phyloP scores from a whole-genome alignment of 2,888 invertebrate genomes.

The Sympetrum striolatum region DNA sequence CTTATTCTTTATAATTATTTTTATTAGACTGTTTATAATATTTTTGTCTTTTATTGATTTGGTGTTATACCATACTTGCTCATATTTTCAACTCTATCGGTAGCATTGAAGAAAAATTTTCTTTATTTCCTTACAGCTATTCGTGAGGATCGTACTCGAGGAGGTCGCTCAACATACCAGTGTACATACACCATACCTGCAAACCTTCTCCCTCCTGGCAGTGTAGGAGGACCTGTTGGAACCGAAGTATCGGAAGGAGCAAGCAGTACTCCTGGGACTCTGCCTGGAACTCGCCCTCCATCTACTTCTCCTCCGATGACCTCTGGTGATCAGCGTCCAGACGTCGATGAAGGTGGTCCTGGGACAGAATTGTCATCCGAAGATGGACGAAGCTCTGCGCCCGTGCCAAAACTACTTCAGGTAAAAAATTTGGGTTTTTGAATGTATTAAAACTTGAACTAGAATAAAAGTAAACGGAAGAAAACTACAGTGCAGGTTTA shows the following conservation, averaged over 20 bases:
- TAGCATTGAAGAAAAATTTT: no score
- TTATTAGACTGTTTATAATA: background rate
- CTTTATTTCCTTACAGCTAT: slow-evolving; percentile 71
- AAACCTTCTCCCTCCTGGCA: slow-evolving; percentile 59
- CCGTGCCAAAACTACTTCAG: slow-evolving; percentile 73
- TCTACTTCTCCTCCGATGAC: slow-evolving; percentile 54
- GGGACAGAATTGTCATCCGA: slow-evolving; percentile 59
- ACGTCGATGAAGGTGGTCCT: slow-evolving; percentile 61
- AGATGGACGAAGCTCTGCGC: slow-evolving; percentile 51
- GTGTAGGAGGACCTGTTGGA: slow-evolving; percentile 59
- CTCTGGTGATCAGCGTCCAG: slow-evolving; percentile 56
- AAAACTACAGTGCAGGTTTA: no score
- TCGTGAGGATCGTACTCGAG: slow-evolving; percentile 91
- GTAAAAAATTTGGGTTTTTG: slow-evolving; percentile 57
- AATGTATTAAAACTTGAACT: background rate
- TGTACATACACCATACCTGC: slow-evolving; percentile 89
- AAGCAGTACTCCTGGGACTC: background rate
- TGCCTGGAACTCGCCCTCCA: slow-evolving; percentile 43
- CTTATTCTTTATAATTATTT: background rate
- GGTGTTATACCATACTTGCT: background rate
- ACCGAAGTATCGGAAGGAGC: slow-evolving; percentile 8
- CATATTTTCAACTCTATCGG: no score
- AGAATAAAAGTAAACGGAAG: no score
- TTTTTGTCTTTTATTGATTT: background rate
- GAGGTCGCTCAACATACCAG: slow-evolving; percentile 95